phyloP scores from a whole-genome alignment of 2,888 invertebrate genomes.

The Antheraea yamamai region DNA sequence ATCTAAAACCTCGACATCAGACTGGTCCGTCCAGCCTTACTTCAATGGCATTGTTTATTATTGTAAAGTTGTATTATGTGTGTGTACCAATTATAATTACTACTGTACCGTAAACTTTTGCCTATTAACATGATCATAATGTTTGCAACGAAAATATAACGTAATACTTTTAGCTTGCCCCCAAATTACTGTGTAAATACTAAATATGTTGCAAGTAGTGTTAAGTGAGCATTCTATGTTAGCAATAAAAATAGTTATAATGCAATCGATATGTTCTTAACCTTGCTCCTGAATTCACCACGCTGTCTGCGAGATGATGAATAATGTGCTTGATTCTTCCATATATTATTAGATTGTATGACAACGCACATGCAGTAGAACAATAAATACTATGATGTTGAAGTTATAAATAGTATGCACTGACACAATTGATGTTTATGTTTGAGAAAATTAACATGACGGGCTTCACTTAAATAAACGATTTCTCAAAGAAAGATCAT shows the following conservation, averaged over 20 bases:
- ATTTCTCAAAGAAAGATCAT: too few species aligned
- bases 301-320: constrained; percentile 63
- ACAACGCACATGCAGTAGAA: constrained; percentile 44
- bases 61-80: background rate
- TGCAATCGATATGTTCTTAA: constrained; percentile 66
- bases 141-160: too few species aligned
- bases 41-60: background rate
- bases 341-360: constrained; percentile 50
- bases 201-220: background rate
- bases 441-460: too few species aligned
- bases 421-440: too few species aligned
- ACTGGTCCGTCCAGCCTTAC: background rate
- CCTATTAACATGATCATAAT: too few species aligned
- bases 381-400: background rate
- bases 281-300: constrained; percentile 73
- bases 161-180: too few species aligned
- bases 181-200: background rate
- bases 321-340: constrained; percentile 56
- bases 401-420: background rate
- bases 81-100: too few species aligned
- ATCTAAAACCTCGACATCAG: background rate
- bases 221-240: background rate
- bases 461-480: too few species aligned
- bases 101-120: too few species aligned
- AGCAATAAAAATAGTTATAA: constrained; percentile 47